Percentiles rank a stretch among this genome's conserved stretches.
phyloP scores from a whole-genome alignment of 2,888 invertebrate species.

The Mallateleia sp. region DNA sequence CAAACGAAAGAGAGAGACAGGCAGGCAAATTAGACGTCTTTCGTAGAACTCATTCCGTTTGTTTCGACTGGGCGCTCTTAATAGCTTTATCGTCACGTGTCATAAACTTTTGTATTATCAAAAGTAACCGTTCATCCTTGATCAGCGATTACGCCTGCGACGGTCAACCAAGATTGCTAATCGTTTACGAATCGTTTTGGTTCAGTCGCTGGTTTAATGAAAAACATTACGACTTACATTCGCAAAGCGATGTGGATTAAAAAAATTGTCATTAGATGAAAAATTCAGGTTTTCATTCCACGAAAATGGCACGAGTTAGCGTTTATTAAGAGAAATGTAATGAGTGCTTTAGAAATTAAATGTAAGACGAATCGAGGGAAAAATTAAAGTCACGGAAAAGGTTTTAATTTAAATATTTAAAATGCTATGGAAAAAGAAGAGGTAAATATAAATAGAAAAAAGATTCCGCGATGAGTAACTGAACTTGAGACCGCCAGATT shows the following conservation, averaged over 20 bases:
- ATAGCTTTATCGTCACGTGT: constrained; percentile 36
- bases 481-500: too few relatives aligned
- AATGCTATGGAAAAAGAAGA: background rate
- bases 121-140: background rate
- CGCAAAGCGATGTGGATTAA: background rate
- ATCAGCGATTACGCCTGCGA: too few relatives aligned
- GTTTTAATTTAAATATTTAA: background rate
- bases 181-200: too few relatives aligned
- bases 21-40: constrained; percentile 27
- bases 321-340: background rate
- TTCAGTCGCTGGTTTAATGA: too few relatives aligned
- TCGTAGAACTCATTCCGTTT: constrained; percentile 39
- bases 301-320: background rate
- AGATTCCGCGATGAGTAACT: too few relatives aligned
- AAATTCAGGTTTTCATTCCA: background rate
- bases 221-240: background rate
- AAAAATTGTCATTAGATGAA: background rate
- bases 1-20: background rate
- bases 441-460: too few relatives aligned
- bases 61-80: constrained; percentile 9
- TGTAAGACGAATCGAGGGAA: background rate
- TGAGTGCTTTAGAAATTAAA: background rate
- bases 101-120: constrained; percentile 33
- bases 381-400: background rate
- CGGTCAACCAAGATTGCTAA: too few relatives aligned